A percentile compares a stretch with the other conserved stretches of the same genome.
These are phyloP conservation scores for Hololepta plana DNA, from an alignment of 2,888 invertebrate genomes.

Conservation along the genomic window DNA sequence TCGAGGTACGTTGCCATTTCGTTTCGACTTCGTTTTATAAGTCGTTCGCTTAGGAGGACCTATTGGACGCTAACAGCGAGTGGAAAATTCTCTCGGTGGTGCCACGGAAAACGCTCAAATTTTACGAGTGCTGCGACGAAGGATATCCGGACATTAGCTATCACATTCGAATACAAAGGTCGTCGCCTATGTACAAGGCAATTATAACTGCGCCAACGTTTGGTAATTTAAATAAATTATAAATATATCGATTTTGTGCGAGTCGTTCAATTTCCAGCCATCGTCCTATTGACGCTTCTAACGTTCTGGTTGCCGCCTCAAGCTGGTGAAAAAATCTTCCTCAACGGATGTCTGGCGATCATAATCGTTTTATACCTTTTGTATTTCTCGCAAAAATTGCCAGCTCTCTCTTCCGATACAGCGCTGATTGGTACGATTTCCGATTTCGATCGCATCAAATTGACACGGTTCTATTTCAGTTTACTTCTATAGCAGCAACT, in stretches of 20 bases:
- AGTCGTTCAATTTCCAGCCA: too few species aligned
- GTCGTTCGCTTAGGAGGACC: conserved; percentile 14
- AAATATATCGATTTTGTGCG: too few species aligned
- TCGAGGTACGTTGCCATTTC: too few species aligned
- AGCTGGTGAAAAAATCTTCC: conserved; percentile 43
- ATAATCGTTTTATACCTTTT: conserved; percentile 42
- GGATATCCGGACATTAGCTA: conserved; percentile 35
- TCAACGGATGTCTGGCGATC: conserved; percentile 38
- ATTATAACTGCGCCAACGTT: conserved; percentile 43
- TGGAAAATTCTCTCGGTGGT: conserved; percentile 31
- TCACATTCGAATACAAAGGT: conserved; percentile 31
- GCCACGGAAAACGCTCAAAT: conserved; percentile 21
- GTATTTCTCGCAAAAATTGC: conserved; percentile 41
- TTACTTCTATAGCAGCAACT: conserved; percentile 34
- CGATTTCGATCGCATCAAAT: too few species aligned
- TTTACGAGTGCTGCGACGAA: conserved; percentile 35
- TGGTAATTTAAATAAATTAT: too few species aligned
- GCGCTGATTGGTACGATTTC: conserved; percentile 32
- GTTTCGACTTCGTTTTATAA: too few species aligned
- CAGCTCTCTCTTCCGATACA: conserved; percentile 33
- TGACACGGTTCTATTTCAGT: conserved; percentile 31
- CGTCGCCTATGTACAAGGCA: conserved; percentile 39
- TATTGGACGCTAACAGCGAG: conserved; percentile 24
- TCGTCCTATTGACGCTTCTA: conserved; percentile 38
- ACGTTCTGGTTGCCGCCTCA: conserved; percentile 48